Conservation (phyloP, 37 sponge, comb jelly and placozoan species). For the Halichondria panicea region DNA sequence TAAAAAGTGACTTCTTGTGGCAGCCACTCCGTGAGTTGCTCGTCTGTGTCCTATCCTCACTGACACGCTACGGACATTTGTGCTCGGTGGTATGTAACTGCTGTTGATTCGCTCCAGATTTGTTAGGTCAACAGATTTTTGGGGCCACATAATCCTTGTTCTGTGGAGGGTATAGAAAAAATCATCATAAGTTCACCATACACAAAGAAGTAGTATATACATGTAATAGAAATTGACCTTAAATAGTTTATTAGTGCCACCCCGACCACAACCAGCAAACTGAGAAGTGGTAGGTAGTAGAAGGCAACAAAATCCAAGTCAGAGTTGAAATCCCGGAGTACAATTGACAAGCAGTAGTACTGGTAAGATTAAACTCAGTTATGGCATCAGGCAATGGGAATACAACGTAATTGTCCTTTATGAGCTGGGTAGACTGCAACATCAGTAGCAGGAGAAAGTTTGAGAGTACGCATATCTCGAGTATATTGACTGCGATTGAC, state of each 20-base stretch:
- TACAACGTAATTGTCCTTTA: slow-evolving; percentile 6
- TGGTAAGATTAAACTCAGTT: not conserved
- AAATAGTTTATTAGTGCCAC: not conserved
- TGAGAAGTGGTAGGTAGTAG: slow-evolving; percentile 49
- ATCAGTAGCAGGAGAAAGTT: slow-evolving; percentile 42
- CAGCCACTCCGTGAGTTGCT: no score
- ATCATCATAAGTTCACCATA: no score
- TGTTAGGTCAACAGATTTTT: no score
- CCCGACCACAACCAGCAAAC: not conserved
- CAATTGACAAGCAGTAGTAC: not conserved
- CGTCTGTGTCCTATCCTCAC: no score
- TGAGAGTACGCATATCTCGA: slow-evolving; percentile 27
- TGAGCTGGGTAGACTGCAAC: slow-evolving; percentile 10
- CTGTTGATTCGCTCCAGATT: no score
- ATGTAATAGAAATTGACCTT: slow-evolving; percentile 4
- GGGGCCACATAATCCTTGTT: no score
- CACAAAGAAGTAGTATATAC: no score
- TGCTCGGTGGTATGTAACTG: no score
- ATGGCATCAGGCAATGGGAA: not conserved
- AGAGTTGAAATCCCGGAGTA: not conserved
- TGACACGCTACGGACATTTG: no score
- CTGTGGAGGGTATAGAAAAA: no score
- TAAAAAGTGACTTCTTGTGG: no score
- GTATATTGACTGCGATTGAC: slow-evolving; percentile 6
- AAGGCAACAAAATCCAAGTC: slow-evolving; percentile 42